Base-by-base conservation (phyloP, 2,113 vertebrate species). In the Guaruba guarouba region DNA sequence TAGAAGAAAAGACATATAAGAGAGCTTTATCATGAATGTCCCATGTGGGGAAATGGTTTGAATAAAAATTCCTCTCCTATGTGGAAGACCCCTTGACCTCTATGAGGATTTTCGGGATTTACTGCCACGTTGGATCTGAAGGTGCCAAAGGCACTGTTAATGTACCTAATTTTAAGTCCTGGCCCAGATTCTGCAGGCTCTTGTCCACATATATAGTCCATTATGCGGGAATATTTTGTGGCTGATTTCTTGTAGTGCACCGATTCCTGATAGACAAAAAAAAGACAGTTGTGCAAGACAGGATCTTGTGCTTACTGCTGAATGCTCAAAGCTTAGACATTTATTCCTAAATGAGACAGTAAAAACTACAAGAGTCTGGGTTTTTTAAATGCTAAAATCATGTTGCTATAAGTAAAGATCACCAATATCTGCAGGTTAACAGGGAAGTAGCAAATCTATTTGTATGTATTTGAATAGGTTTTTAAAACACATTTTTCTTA, bases 31-130 rank as follows among this genome's bases (percentile, higher is more conserved):
- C 71, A 44, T 79, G 84, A 84, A 55, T 82, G 63, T 73, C 62
- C 61, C 41, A n/a, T 59, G 35, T 41, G 79, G 78, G 63, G 67
- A 70, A 80, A 90, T 22, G 61, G 54, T 73, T 93, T 93, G 92
- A 92, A 88, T 91, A 92, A 85, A 61, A 95, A 92, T 92, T 92
- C 37, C 52, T 19, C 22, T 94, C 70, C 69, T 63, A 57, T 3
- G 8, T 78, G 86, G 66, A 96, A 87, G 86, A 95, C 90, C 68
- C 68, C 31, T 94, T 94, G 92, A 94, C 76, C 85, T 93, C 71
- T 0, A 0, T 27, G 86, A 95, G 82, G 68, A 62, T 92, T 91
- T 70, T 3, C 1, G 91, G 59, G 86, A 82, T 35, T 57, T 52
- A 19, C 13, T 81, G 81, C 62, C 54, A 24, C 23, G 4, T 41